Conservation (phyloP, 1,140 invertebrate species). For the Heliothis subflexa region DNA sequence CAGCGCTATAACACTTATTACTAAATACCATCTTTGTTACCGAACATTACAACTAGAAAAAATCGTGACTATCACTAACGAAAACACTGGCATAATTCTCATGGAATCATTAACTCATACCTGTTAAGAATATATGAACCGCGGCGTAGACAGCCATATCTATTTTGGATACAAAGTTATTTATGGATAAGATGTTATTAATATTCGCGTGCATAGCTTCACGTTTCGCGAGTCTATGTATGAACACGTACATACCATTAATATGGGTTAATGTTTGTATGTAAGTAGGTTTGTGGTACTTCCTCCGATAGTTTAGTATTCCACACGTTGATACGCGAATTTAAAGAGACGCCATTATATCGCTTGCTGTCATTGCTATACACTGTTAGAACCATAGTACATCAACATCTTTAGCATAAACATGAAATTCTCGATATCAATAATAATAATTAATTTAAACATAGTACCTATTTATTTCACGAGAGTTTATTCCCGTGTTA, state of each 20-base stretch:
- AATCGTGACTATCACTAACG: too few species aligned
- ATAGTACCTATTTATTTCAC: background rate
- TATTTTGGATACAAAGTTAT: conserved; percentile 21
- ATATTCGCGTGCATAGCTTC: conserved; percentile 25
- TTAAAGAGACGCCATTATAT: too few species aligned
- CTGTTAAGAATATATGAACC: background rate
- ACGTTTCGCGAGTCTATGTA: conserved; percentile 1
- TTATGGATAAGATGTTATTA: conserved; percentile 9
- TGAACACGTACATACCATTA: background rate
- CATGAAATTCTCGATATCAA: background rate
- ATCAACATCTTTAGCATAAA: background rate
- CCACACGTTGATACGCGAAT: background rate
- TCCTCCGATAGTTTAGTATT: conserved; percentile 8
- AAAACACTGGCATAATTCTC: background rate
- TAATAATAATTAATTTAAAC: background rate
- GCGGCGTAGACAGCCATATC: background rate
- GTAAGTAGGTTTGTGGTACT: conserved; percentile 19
- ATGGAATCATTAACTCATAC: background rate
- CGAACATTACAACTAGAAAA: too few species aligned
- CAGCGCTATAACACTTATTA: background rate
- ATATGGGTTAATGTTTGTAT: background rate
- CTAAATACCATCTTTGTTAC: background rate
- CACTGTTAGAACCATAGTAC: too few species aligned
- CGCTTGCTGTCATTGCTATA: too few species aligned
- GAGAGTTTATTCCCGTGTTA: background rate